These are phyloP conservation scores for Petromus typicus DNA, from an alignment of 2,113 vertebrate species.

Conservation along the genomic window DNA sequence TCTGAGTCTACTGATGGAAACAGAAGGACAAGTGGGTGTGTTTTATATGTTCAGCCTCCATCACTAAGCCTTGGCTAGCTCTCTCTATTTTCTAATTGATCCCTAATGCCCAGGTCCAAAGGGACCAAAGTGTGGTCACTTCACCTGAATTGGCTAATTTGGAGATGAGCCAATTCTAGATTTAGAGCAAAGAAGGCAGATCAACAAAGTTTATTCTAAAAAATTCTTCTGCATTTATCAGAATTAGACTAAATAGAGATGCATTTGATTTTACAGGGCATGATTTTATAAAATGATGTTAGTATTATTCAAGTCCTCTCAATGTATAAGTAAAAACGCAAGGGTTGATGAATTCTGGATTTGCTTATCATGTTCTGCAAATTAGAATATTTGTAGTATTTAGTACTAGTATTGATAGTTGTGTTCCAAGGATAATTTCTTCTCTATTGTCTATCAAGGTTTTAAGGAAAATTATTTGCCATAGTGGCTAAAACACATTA, in stretches of 20 bases:
- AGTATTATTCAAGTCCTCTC: not conserved
- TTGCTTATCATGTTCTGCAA: not conserved
- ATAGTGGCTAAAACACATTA: not conserved
- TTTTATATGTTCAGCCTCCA: not conserved
- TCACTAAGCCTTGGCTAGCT: not conserved
- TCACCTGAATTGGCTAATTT: not conserved
- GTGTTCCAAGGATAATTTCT: not conserved
- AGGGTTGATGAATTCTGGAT: not conserved
- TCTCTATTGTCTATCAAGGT: rapidly evolving
- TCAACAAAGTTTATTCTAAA: not conserved
- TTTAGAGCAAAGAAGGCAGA: not conserved
- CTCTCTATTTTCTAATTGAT: conserved; percentile 21
- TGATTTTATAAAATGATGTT: not conserved
- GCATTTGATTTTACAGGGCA: not conserved
- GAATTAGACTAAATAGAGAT: not conserved
- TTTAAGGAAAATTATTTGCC: not conserved
- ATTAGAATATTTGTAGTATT: not conserved
- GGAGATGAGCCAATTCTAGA: not conserved
- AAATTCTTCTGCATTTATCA: not conserved
- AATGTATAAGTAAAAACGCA: not conserved
- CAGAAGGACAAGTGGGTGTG: not conserved
- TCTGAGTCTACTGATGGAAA: not conserved
- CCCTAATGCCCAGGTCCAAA: not conserved
- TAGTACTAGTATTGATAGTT: too few species aligned
- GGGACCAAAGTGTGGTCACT: not conserved